Evolutionary conservation across 2,888 invertebrate genomes (phyloP), one percentile per base, ranked within the genome.

Genomic region (Tubulanus polymorphus): DNA sequence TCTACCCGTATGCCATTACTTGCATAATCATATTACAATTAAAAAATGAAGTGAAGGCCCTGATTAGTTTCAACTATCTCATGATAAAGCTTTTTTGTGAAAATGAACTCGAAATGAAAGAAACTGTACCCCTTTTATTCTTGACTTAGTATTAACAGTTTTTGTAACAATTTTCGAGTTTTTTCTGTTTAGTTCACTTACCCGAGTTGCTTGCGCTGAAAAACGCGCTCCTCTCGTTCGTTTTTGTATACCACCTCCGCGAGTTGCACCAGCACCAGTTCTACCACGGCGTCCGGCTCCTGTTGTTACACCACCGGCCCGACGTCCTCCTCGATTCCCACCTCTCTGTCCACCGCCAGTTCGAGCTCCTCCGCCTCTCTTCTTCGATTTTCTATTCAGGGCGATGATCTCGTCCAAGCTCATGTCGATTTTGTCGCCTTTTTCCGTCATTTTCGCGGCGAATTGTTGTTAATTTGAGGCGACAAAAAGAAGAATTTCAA

Each of bases 391-490:
- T 81, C 88, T 90, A 69, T 85, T 80, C 46, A 72, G 70, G 83
- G 91, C 94, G 72, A 96, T 96, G 60, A 96, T 93, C 69, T 96
- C 96, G 79, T 96, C 96, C 68, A 96, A 85, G 75, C 94, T 93
- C 91, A 95, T 90, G 81, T 96, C 95, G 80, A 96, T 91, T 84
- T 91, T 93, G 76, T 93, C 91, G 72, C 88, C 89, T 92, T 93
- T 92, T 81, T 84, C 87, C 51, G 58, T 10, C 12, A 27, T n/a
- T 32, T 54, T 51, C 12, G n/a, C n/a, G n/a, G n/a, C n/a, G 23
- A 28, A 53, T 37, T 20, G 26, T 53, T n/a, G n/a, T n/a, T n/a
- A n/a, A n/a, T n/a, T n/a, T n/a, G n/a, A n/a, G n/a, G n/a, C n/a
- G n/a, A n/a, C n/a, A n/a, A n/a, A n/a, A n/a, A n/a, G n/a, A n/a